Evolutionary conservation across 2,113 vertebrate species (phyloP).

Genomic region (Poicephalus gulielmi): DNA sequence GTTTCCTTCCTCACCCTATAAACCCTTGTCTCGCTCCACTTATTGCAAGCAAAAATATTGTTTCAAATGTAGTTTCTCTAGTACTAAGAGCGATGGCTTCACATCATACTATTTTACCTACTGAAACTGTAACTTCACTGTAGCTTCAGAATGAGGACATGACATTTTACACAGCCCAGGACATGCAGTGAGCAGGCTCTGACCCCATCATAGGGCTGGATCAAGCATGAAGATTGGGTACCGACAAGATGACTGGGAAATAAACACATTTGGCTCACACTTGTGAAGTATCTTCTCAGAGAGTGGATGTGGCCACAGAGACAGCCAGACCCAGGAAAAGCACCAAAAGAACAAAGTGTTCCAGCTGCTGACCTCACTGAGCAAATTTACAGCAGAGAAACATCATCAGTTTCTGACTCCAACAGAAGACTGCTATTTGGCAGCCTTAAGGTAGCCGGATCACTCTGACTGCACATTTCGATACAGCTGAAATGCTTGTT

Average conservation of each 20-base stretch:
- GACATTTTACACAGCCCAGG: not conserved
- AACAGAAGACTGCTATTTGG: not conserved
- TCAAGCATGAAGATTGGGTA: accelerated
- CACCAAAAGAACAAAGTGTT: not conserved
- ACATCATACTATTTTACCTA: not conserved
- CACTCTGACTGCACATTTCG: not conserved
- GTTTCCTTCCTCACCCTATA: not conserved
- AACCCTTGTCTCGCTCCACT: not conserved
- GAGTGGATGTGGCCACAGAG: not conserved
- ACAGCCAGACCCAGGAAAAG: not conserved
- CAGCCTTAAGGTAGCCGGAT: not conserved
- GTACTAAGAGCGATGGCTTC: not conserved
- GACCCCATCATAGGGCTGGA: not conserved
- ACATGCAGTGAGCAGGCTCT: not conserved
- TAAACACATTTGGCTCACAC: not conserved
- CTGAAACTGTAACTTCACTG: not conserved
- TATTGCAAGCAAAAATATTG: not conserved
- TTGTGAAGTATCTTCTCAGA: not conserved
- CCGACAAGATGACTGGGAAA: not conserved
- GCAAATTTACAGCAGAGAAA: not conserved
- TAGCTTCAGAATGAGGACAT: accelerated
- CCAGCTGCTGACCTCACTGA: not conserved
- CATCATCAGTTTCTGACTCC: not conserved
- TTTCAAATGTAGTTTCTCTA: not conserved
- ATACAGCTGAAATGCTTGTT: not conserved